Percentiles rank a stretch among this genome's conserved stretches.
phyloP scores from a whole-genome alignment of 2,113 vertebrate genomes.

The Sclerurus mexicanus region DNA sequence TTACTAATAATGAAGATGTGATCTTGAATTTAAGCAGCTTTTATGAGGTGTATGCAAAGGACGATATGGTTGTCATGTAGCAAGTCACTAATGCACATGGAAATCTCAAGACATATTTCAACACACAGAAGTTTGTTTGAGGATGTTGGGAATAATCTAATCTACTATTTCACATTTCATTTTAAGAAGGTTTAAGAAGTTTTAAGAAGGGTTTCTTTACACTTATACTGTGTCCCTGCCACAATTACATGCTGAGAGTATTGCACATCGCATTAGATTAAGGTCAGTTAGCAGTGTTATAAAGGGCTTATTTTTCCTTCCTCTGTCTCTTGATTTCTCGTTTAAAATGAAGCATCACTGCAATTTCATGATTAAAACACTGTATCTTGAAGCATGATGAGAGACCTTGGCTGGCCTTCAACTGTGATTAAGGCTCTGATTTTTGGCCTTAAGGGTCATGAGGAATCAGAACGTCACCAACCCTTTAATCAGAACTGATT shows the following conservation, averaged over 20 bases:
- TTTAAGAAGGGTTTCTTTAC: constrained; percentile 38
- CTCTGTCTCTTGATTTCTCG: neutral
- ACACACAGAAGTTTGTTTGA: constrained; percentile 39
- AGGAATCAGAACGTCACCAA: neutral
- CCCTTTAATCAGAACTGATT: constrained; percentile 38
- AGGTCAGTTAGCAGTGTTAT: constrained; percentile 57
- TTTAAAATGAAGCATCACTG: neutral
- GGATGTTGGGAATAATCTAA: constrained; percentile 51
- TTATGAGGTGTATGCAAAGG: neutral
- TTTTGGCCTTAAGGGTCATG: neutral
- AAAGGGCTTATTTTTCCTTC: neutral
- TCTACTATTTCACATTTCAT: constrained; percentile 65
- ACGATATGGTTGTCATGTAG: neutral
- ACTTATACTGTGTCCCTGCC: neutral
- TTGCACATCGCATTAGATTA: constrained; percentile 62
- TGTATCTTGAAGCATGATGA: neutral
- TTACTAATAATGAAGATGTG: neutral
- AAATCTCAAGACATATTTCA: constrained; percentile 65
- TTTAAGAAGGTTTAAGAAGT: no score
- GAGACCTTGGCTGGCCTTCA: constrained; percentile 14
- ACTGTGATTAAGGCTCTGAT: neutral
- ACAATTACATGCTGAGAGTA: constrained; percentile 23
- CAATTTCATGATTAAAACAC: constrained; percentile 45
- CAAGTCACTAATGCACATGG: neutral
- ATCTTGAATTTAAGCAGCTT: neutral